phyloP scores from a whole-genome alignment of 2,113 vertebrate species.

The Dendrocopos noguchii region DNA sequence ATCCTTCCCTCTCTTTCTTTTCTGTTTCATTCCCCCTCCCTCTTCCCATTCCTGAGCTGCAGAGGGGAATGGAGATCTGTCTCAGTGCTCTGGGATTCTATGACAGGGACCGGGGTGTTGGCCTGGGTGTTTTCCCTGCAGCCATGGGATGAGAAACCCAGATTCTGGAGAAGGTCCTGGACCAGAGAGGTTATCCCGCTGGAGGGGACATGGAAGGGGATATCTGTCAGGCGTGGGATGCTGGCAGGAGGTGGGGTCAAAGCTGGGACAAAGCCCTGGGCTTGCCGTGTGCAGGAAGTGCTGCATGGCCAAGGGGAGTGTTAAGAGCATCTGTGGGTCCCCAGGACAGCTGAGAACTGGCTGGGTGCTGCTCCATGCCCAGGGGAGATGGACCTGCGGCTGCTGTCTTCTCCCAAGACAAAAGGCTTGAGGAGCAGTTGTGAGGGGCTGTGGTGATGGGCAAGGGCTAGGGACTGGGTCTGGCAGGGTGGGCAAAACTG shows the following conservation, averaged over 20 bases:
- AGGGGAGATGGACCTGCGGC: not conserved
- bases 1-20: not conserved
- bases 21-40: not conserved
- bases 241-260: not conserved
- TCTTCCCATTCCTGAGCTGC: not conserved
- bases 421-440: not conserved
- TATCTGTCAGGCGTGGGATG: not conserved
- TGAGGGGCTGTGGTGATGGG: accelerated
- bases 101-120: not conserved
- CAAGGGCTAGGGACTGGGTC: not conserved
- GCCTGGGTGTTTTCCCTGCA: not conserved
- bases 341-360: not conserved
- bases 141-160: not conserved
- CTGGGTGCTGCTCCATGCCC: not conserved
- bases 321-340: not conserved
- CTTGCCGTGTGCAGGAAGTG: accelerated
- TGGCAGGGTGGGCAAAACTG: not conserved
- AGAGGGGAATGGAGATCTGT: not conserved
- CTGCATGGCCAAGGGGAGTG: not conserved
- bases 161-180: not conserved
- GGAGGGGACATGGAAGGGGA: not conserved
- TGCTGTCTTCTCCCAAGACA: not conserved
- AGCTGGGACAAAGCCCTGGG: not conserved
- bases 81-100: not conserved
- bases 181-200: not conserved